Evolutionary conservation across 2,797 vertebrate species (phyloP), one percentile per base, ranked within the genome.

Genomic region (Hafferia zeledoni): DNA sequence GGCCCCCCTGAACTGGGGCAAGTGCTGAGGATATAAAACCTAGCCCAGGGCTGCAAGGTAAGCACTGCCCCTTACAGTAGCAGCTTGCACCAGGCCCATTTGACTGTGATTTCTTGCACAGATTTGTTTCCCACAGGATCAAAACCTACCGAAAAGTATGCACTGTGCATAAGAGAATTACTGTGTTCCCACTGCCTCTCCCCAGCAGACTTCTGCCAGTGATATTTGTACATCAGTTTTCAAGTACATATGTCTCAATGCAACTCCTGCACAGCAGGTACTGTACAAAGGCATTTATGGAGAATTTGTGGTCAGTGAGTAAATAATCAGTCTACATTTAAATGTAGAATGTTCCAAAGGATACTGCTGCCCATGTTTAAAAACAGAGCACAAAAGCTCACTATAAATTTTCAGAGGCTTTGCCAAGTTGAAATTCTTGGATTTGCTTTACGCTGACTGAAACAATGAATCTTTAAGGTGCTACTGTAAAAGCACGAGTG

Each of bases 301-400:
- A 83, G 55, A 63, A 37, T 64, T 86, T 86, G 55, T 68, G 64
- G 87, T 59, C 79, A 52, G 30, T n/a, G 61, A 92, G 69, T 86
- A 96, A 96, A 80, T 81, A 89, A 72, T 37, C 52, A 71, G 39
- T 61, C 75, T 61, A 59, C 56, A 81, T 64, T 85, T 93, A 88
- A 94, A 95, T 65, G 80, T 35, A 81, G 79, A 85, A 77, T n/a
- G 44, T 65, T 89, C 81, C 81, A 84, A 69, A 53, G 47, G 31
- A 22, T 65, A 39, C n/a, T 79, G 81, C 71, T 92, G 37, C 50
- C 50, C 14, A 2, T 55, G 55, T 86, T 91, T 81, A 64, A 83
- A 95, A 87, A 80, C 64, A 71, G 80, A 83, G 50, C 71, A 76
- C 50, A 94, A 43, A 89, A 91, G 43, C 87, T 87, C 20, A 10